Base-by-base conservation (phyloP, 2,888 invertebrate genomes). In the Abscondita cerata region DNA sequence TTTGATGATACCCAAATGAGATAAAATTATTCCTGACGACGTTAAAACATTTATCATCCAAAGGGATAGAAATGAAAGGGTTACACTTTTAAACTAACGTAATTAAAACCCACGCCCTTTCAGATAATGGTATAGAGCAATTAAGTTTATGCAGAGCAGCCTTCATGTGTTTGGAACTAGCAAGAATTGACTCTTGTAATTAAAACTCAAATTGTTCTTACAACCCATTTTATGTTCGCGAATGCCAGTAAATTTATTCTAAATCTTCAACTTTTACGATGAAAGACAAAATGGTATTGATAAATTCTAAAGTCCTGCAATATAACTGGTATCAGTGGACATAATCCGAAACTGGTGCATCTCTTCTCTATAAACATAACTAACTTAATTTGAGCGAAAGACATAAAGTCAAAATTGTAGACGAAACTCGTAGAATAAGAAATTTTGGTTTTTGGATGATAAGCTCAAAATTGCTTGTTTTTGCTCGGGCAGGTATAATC, bases 321-420 rank as follows among this genome's bases (percentile, higher is more conserved):
- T 65, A 57, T 62, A 65, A 62, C 56, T 58, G 58, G 59, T 59
- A 64, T 63, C 63, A 62, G 59, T 62, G 64, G 59, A 65, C 63
- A 59, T 64, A 64, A 68, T 62, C 56, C 54, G 54, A 38, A 53
- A 54, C 47, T 61, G 47, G 60, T 57, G 62, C 64, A 55, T 51
- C 57, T 60, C 63, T 58, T 54, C 68, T 69, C 70, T 65, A 70
- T 70, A 70, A 70, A 70, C 71, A 72, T 71, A 72, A 70, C 70
- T 66, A 64, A 70, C 70, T 73, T 73, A 72, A 73, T 73, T 73
- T 73, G n/a, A 70, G 69, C 69, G 72, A 68, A 62, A 69, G 71
- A 68, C 69, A 67, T 70, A 68, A 72, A 70, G 47, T 62, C 64
- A 65, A 70, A 72, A 53, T 68, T n/a, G n/a, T n/a, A n/a, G n/a